Evolutionary conservation across 2,888 invertebrate genomes (phyloP).

Genomic region (Anaspis maculata): DNA sequence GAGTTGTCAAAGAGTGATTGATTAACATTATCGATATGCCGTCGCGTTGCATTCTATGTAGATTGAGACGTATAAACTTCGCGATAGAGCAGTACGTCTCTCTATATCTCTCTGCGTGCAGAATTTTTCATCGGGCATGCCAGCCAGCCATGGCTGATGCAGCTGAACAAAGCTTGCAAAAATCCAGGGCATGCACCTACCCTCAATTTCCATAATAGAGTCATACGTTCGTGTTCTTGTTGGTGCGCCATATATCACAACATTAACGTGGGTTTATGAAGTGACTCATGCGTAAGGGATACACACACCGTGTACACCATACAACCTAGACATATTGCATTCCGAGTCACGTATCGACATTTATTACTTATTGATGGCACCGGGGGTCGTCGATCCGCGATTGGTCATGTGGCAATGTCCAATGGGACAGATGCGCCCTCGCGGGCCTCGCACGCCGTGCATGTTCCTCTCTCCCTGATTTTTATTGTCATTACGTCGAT

Average conservation of each 20-base stretch:
- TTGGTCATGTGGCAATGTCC: slow-evolving; percentile 33
- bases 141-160: too few species aligned
- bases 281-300: slow-evolving; percentile 35
- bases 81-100: too few species aligned
- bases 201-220: slow-evolving; percentile 30
- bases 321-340: slow-evolving; percentile 27
- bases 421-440: slow-evolving; percentile 36
- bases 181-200: too few species aligned
- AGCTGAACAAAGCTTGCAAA: too few species aligned
- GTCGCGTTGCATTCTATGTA: slow-evolving; percentile 11
- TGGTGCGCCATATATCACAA: slow-evolving; percentile 29
- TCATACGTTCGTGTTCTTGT: slow-evolving; percentile 26
- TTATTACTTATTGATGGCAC: slow-evolving; percentile 35
- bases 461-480: too few species aligned
- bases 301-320: too few species aligned
- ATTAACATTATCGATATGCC: slow-evolving; percentile 8
- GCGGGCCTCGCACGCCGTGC: too few species aligned
- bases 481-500: slow-evolving; percentile 25
- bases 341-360: slow-evolving; percentile 26
- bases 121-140: too few species aligned
- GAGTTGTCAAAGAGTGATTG: slow-evolving; percentile 10
- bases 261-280: slow-evolving; percentile 32
- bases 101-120: too few species aligned
- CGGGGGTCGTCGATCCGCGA: slow-evolving; percentile 29
- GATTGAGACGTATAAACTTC: slow-evolving; percentile 12